Evolutionary conservation across 2,113 vertebrate genomes (phyloP), one percentile per base, ranked within the genome.

Genomic region (Corythaeola cristata): DNA sequence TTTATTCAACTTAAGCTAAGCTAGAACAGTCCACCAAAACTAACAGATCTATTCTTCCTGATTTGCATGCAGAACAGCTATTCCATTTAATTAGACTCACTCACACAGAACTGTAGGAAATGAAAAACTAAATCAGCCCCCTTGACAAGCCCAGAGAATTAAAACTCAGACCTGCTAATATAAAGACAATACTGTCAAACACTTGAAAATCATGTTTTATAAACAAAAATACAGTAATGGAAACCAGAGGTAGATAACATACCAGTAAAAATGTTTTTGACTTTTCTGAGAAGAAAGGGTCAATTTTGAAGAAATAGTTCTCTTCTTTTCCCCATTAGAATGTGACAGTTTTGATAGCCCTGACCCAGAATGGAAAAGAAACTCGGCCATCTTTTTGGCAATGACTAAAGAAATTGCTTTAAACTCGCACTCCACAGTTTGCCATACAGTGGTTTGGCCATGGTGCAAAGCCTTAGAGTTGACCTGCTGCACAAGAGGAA

Each of bases 91-190:
- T 66, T 28, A 85, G 47, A 94, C 15, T 94, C 67, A 85, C 55
- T 96, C 92, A 91, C 33, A 93, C 32, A 94, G 68, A 95, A 84
- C 72, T 86, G 44, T 62, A 79, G 63, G 55, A 93, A 93, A 92
- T 80, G 11, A 60, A 91, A 96, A 95, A 55, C 18, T 86, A 95
- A 80, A 85, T 90, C 60, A 93, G 10, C 2, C 8, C 5, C 32
- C 41, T 88, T 93, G 76, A 92, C 37, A 84, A 95, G 50, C 23
- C 27, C 69, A 63, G 18, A 64, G 44, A 96, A 96, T 84, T 91
- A 88, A 84, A 85, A 63, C 15, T 76, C 37, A 59, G 19, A 71
- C n/a, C 24, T 86, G 9, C 3, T 80, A 94, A 80, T 90, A 71
- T 35, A 76, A 90, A 71, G 59, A 80, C 53, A 94, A 71, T 56